Base-by-base conservation (phyloP, 1,140 invertebrate genomes). In the Metopolophium dirhodum region DNA sequence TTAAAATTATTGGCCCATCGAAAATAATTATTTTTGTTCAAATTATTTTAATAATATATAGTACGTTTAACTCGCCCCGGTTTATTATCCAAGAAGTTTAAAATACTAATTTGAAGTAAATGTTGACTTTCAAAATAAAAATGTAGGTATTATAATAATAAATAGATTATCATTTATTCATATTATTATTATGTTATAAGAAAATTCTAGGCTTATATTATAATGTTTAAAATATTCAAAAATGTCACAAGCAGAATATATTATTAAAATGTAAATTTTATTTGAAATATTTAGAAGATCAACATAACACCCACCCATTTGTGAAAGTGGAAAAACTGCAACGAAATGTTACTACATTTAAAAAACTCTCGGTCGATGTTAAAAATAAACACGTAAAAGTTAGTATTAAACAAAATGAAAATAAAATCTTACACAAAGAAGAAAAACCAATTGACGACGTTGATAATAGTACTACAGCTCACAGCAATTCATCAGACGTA, bases 211-310 rank as follows among this genome's bases (percentile, higher is more conserved):
- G n/a, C 30, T 18, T 77, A 77, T 18, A 20, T 30, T n/a, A 77
- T 77, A n/a, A n/a, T 77, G n/a, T 77, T 77, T 77, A 77, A 77
- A 77, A n/a, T 77, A 77, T 77, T 77, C 61, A 77, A 77, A 77
- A 77, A 77, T 77, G 2, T 77, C 30, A 77, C 30, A 77, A 77
- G n/a, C n/a, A 77, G 61, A 77, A 77, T n/a, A 77, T 77, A 77
- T 77, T 77, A n/a, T 35, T 77, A 77, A 18, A n/a, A 77, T 6
- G 61, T n/a, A 77, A 14, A n/a, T 77, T 77, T 77, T 85, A 23
- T 85, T 86, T 47, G 11, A 86, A 86, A 47, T 30, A 47, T 86
- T 45, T 86, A 86, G 85, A 30, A 30, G 85, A 86, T 26, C 85
- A 86, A 86, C 85, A n/a, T 30, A 86, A 85, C 3, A 47, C 26